Conservation (phyloP, 1,140 invertebrate genomes). For the Periplaneta americana region DNA sequence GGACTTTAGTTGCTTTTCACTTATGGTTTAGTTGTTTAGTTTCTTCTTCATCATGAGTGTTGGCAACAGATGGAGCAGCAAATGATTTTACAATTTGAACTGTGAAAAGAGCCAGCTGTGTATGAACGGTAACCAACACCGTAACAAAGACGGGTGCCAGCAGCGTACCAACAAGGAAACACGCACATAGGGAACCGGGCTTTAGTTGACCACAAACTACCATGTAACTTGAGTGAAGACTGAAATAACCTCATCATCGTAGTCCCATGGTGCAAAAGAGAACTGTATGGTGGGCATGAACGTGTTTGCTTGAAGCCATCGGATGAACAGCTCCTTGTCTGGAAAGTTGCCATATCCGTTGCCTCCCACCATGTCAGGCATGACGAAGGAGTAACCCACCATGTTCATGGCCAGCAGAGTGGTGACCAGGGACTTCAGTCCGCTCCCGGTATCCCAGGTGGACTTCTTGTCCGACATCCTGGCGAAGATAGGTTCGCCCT, state of each 20-base stretch:
- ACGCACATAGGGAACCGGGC: too few relatives aligned
- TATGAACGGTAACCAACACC: too few relatives aligned
- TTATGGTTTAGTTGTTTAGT: too few relatives aligned
- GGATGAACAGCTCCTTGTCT: slow-evolving; percentile 75
- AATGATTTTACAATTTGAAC: too few relatives aligned
- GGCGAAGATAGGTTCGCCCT: slow-evolving; percentile 74
- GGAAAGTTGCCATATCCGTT: slow-evolving; percentile 60
- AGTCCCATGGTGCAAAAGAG: slow-evolving; percentile 84
- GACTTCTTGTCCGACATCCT: slow-evolving; percentile 78
- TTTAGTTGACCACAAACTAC: too few relatives aligned
- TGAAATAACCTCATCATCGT: slow-evolving; percentile 60
- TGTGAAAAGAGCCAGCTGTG: too few relatives aligned
- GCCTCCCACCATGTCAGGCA: slow-evolving; percentile 91
- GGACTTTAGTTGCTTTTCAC: too few relatives aligned
- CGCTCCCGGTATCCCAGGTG: slow-evolving; percentile 45
- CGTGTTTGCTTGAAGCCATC: slow-evolving; percentile 82
- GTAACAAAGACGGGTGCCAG: too few relatives aligned
- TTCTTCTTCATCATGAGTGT: too few relatives aligned
- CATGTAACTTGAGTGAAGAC: too few relatives aligned
- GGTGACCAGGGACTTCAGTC: slow-evolving; percentile 42
- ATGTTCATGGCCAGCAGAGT: slow-evolving; percentile 39
- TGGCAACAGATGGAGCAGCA: too few relatives aligned
- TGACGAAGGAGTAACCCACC: slow-evolving; percentile 71
- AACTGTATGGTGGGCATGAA: slow-evolving; percentile 88
- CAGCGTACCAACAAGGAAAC: too few relatives aligned